These are phyloP conservation scores for Drosophila nannoptera DNA, from an alignment of 1,140 invertebrate species.

Conservation along the genomic window DNA sequence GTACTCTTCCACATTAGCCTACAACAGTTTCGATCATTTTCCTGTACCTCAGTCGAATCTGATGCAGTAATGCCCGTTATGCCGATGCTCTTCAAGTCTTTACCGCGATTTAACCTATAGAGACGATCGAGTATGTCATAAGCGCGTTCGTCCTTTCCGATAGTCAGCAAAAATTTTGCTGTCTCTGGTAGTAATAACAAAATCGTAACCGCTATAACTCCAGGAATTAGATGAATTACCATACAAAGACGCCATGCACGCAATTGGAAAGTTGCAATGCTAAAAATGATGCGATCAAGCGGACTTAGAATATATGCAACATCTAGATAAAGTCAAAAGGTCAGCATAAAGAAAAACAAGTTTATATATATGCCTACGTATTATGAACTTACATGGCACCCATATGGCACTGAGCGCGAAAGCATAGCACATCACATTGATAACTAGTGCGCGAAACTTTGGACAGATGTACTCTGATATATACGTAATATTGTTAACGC, in stretches of 20 bases:
- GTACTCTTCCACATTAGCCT: slow-evolving; percentile 15
- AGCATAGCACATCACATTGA: slow-evolving; percentile 15
- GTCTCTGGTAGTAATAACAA: slow-evolving; percentile 17
- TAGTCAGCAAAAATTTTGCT: slow-evolving; percentile 22
- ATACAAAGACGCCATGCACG: slow-evolving; percentile 19
- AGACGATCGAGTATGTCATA: slow-evolving; percentile 18
- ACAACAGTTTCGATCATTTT: background rate
- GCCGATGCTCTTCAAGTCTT: slow-evolving; percentile 4
- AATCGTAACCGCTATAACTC: background rate
- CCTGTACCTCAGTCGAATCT: background rate
- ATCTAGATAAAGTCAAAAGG: background rate
- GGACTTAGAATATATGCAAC: slow-evolving; percentile 2
- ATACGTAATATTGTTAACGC: slow-evolving; percentile 15
- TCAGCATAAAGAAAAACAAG: background rate
- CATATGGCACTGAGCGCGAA: background rate
- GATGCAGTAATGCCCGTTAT: slow-evolving; percentile 6
- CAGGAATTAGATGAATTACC: background rate
- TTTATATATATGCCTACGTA: background rate
- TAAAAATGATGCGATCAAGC: background rate
- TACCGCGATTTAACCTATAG: background rate
- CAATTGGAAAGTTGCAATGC: background rate
- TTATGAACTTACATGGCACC: slow-evolving; percentile 13
- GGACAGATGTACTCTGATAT: slow-evolving; percentile 17
- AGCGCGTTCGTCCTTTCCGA: slow-evolving; percentile 1
- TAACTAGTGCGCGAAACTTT: background rate